Evolutionary conservation across 2,888 invertebrate genomes (phyloP), one percentile per base, ranked within the genome.

Genomic region (Orchesella flavescens): DNA sequence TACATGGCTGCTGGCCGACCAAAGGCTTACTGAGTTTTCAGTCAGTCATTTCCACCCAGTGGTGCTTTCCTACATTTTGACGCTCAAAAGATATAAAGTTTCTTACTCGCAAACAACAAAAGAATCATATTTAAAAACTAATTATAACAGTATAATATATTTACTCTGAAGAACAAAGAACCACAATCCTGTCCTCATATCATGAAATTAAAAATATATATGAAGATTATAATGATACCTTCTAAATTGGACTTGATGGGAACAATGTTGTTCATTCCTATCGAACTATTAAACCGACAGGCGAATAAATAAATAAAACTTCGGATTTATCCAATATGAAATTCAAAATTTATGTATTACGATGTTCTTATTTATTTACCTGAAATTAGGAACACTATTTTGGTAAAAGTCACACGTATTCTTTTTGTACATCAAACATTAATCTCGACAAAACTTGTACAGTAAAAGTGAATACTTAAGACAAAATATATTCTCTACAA

Each of bases 1-100:
- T 88, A 84, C 59, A 49, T 74, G 24, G 87, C 88, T 3, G 69
- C 86, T 10, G 84, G 73, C 59, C 66, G 83, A 24, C 84, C 73
- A 7, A 86, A 85, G 44, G 80, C 83, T 4, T 85, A 63, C 63
- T 86, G 53, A 85, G 13, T 21, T 17, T 5, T 59, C 19, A n/a
- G 2, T 53, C 10, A 9, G 53, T 34, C 34, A 34, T 2, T 53
- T 53, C 3, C 2, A 53, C 34, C 34, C 34, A 34, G 34, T 34
- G 34, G 34, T 59, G 17, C 23, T 19, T 59, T 19, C 59, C 59
- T n/a, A 71, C 44, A 65, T n/a, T 65, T 65, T 46, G 43, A 43
- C 68, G 21, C n/a, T 44, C 44, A 44, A 44, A 46, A 68, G 23
- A 19, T 10, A 17, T 59, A 4, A n/a, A 19, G 23, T 5, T 59